phyloP scores from a whole-genome alignment of 2,888 invertebrate species.

The Disparrhopalites patrizii region DNA sequence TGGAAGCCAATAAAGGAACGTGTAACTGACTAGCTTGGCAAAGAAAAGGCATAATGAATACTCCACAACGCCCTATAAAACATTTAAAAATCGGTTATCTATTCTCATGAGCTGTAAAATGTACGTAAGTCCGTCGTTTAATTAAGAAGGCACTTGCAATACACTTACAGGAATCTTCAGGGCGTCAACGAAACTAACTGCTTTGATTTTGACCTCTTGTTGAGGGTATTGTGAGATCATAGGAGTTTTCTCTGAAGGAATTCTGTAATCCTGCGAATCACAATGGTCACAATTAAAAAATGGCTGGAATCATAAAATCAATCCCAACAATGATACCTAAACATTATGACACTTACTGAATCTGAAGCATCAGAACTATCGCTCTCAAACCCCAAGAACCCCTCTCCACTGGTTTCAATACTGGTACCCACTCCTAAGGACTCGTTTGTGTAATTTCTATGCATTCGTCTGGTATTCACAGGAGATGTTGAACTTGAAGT shows the following conservation, averaged over 20 bases:
- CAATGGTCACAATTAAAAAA: neutral
- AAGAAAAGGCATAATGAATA: conserved; percentile 91
- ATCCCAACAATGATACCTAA: neutral
- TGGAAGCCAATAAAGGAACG: conserved; percentile 95
- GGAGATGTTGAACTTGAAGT: conserved; percentile 11
- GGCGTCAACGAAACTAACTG: conserved; percentile 74
- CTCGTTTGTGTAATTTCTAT: conserved; percentile 25
- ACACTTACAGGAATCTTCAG: conserved; percentile 70
- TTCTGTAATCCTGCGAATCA: conserved; percentile 4
- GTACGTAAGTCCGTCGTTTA: neutral
- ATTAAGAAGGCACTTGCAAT: no score
- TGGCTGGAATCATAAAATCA: neutral
- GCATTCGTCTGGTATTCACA: conserved; percentile 14
- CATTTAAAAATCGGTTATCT: neutral
- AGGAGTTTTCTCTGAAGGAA: conserved; percentile 48
- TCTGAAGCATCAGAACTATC: conserved; percentile 18
- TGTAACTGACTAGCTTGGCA: conserved; percentile 93
- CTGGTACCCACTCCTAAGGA: conserved; percentile 29
- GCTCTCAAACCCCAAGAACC: conserved; percentile 24
- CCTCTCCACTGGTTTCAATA: conserved; percentile 24
- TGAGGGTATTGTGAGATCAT: conserved; percentile 40
- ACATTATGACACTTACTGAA: conserved; percentile 13
- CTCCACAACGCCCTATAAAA: conserved; percentile 73
- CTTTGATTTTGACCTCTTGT: conserved; percentile 52
- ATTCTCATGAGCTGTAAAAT: neutral